A percentile compares a stretch with the other conserved stretches of the same genome.
Evolutionary conservation across 2,797 vertebrate species (phyloP).

Genomic region (Gobio occitaniae): DNA sequence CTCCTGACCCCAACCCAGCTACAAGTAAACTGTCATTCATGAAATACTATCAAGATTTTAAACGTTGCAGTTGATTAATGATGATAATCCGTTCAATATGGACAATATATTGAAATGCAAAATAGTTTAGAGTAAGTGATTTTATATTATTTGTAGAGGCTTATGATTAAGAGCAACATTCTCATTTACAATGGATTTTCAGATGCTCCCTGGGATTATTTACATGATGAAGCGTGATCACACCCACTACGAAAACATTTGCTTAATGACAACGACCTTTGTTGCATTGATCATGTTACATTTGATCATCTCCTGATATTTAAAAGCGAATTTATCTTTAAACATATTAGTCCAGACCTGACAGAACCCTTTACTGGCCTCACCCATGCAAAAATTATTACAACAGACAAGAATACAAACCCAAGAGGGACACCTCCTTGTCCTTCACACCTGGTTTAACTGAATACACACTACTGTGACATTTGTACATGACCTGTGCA

Average conservation of each 20-base stretch:
- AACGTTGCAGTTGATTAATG: background rate
- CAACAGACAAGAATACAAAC: background rate
- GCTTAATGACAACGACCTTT: conserved; percentile 2
- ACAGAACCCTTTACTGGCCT: background rate
- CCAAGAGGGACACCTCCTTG: conserved; percentile 1
- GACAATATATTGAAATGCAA: background rate
- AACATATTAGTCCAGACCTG: background rate
- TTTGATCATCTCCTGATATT: background rate
- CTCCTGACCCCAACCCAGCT: background rate
- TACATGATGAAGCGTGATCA: background rate
- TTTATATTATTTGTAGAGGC: background rate
- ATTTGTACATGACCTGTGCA: conserved; percentile 14
- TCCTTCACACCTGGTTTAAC: conserved; percentile 26
- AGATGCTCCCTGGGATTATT: background rate
- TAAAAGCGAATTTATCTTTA: background rate
- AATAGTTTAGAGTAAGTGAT: background rate
- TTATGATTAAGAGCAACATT: background rate
- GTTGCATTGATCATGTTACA: background rate
- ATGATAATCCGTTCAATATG: background rate
- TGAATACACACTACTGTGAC: conserved; percentile 9
- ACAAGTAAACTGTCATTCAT: background rate
- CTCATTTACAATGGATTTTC: background rate
- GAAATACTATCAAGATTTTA: background rate
- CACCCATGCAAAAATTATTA: background rate
- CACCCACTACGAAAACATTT: conserved; percentile 9